Evolutionary conservation across 2,797 vertebrate genomes (phyloP), one percentile per base, ranked within the genome.

Genomic region (Taenioides sp.): DNA sequence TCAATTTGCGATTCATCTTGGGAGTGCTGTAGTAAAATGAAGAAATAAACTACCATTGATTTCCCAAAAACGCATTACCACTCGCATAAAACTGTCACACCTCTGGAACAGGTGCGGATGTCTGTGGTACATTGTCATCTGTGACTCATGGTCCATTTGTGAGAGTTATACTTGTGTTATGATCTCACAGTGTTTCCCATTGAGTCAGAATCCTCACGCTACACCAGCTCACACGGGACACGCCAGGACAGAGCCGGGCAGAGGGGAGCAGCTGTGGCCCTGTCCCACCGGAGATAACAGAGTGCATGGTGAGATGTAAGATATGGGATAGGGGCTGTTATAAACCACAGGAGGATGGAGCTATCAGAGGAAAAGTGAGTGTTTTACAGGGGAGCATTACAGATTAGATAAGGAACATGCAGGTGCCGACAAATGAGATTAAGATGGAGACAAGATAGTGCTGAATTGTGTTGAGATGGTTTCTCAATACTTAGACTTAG

Each of bases 151-250:
- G 67, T 69, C 76, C 59, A 79, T 61, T 59, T 58, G 43, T 70
- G 74, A 74, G 27, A 5, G 60, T 65, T 72, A 78, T 73, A 54
- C 65, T 52, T 28, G 65, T 34, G 64, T 25, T 68, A 27, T 71
- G 7, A 64, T 52, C 65, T 71, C 60, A 67, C 61, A 68, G 85
- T 83, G 77, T 83, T 84, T 55, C 58, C 31, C 7, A 60, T 25
- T 58, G 84, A 88, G 72, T 87, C 84, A 88, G 59, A 84, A 22
- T 18, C 77, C 66, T 86, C 75, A 75, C 73, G 70, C 84, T 85
- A 82, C 82, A 75, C 60, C 75, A 71, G 85, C 80, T 76, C 72
- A 27, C 78, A 82, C 84, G 61, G 72, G 76, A 67, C 47, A 79
- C 31, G 49, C 65, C 37, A 23, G 31, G 43, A 27, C 63, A 27